Conservation (phyloP, 1,140 invertebrate genomes). For the Maconellicoccus hirsutus region DNA sequence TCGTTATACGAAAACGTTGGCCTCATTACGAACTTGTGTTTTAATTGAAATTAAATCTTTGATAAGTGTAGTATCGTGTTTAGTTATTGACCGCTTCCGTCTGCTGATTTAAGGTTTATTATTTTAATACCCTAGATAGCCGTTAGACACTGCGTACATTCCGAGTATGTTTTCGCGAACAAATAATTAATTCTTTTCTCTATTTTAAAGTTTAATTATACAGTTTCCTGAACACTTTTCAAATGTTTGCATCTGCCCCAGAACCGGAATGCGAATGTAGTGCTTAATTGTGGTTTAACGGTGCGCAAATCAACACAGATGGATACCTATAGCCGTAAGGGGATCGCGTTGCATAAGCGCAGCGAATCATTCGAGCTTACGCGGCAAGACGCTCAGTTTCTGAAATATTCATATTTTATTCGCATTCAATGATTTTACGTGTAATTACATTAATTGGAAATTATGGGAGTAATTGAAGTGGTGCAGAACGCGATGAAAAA, state of each 20-base stretch:
- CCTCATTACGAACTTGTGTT: too few relatives aligned
- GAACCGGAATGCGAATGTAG: not conserved
- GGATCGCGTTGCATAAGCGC: too few relatives aligned
- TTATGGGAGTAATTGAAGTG: too few relatives aligned
- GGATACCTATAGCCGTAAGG: not conserved
- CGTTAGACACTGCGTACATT: not conserved
- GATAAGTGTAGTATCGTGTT: too few relatives aligned
- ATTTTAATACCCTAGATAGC: not conserved
- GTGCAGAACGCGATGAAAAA: too few relatives aligned
- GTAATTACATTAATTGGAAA: too few relatives aligned
- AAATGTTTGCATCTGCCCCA: not conserved
- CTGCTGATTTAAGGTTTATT: not conserved
- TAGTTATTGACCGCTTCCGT: not conserved
- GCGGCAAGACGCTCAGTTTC: too few relatives aligned
- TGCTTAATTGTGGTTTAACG: not conserved
- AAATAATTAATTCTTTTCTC: conserved; percentile 1
- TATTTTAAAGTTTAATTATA: not conserved
- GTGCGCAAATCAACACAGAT: not conserved
- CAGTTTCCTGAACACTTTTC: not conserved
- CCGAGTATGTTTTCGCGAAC: not conserved
- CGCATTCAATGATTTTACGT: too few relatives aligned
- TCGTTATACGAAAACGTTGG: too few relatives aligned
- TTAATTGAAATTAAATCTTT: too few relatives aligned
- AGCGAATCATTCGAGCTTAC: too few relatives aligned
- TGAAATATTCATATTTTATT: too few relatives aligned